These are phyloP conservation scores for Mythimna ferrago DNA, from an alignment of 2,888 invertebrate genomes.

Conservation along the genomic window DNA sequence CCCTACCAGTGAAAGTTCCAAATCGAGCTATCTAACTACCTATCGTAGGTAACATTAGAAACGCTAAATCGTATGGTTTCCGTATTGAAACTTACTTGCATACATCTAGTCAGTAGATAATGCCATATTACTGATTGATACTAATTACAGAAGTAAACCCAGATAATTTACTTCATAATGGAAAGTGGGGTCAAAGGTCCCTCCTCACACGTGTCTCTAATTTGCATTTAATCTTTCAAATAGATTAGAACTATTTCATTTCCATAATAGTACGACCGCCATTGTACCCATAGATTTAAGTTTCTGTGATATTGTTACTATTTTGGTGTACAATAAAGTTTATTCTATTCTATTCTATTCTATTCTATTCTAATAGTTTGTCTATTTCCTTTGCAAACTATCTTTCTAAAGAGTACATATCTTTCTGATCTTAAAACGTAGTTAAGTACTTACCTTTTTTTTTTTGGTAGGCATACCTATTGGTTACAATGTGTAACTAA, in stretches of 20 bases:
- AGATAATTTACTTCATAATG: slow-evolving; percentile 24
- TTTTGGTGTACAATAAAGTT: too few species aligned
- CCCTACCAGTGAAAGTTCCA: too few species aligned
- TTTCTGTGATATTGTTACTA: too few species aligned
- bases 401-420: slow-evolving; percentile 35
- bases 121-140: too few species aligned
- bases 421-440: slow-evolving; percentile 37
- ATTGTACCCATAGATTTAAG: too few species aligned
- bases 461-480: not conserved
- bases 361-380: not conserved
- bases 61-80: too few species aligned
- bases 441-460: not conserved
- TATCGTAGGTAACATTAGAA: too few species aligned
- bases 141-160: slow-evolving; percentile 13
- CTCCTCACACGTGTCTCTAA: slow-evolving; percentile 50
- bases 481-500: slow-evolving; percentile 6
- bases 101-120: too few species aligned
- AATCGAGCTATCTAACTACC: too few species aligned
- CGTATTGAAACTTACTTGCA: too few species aligned
- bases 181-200: slow-evolving; percentile 33
- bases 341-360: too few species aligned
- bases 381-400: slow-evolving; percentile 29
- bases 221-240: slow-evolving; percentile 26
- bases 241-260: slow-evolving; percentile 19
- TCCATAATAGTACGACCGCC: not conserved